phyloP scores from a whole-genome alignment of 2,797 vertebrate genomes.

The Chelon labrosus region DNA sequence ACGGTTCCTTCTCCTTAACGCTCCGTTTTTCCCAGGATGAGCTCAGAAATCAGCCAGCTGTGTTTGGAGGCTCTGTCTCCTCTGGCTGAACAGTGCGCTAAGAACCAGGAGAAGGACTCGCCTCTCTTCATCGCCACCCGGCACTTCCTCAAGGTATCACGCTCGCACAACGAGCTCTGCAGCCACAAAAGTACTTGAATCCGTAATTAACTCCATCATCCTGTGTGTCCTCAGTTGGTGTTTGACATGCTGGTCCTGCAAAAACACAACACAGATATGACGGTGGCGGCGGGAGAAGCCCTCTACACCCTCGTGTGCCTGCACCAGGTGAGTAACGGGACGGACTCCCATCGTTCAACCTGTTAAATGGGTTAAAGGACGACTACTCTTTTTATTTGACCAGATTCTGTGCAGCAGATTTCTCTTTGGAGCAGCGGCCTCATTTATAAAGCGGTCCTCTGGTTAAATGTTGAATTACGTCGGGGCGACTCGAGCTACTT shows the following conservation, averaged over 20 bases:
- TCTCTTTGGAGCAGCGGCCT: no score
- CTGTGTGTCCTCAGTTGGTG: conserved; percentile 88
- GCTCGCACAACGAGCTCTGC: neutral
- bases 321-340: conserved; percentile 90
- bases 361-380: no score
- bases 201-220: fast-evolving
- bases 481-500: no score
- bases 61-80: conserved; percentile 97
- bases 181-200: no score
- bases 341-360: no score
- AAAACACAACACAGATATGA: conserved; percentile 99
- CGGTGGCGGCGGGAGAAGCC: conserved; percentile 96
- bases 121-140: conserved; percentile 95
- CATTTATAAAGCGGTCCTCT: no score
- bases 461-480: no score
- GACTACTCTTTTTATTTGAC: no score
- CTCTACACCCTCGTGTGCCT: conserved; percentile 98
- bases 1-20: conserved; percentile 79
- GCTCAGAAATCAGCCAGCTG: conserved; percentile 97
- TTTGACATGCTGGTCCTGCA: conserved; percentile 99
- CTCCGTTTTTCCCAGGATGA: conserved; percentile 87
- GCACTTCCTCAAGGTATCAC: conserved; percentile 96
- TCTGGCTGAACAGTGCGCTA: conserved; percentile 96
- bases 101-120: conserved; percentile 96
- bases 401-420: no score